Conservation (phyloP, 2,888 invertebrate genomes). For the Cantharis rufa region DNA sequence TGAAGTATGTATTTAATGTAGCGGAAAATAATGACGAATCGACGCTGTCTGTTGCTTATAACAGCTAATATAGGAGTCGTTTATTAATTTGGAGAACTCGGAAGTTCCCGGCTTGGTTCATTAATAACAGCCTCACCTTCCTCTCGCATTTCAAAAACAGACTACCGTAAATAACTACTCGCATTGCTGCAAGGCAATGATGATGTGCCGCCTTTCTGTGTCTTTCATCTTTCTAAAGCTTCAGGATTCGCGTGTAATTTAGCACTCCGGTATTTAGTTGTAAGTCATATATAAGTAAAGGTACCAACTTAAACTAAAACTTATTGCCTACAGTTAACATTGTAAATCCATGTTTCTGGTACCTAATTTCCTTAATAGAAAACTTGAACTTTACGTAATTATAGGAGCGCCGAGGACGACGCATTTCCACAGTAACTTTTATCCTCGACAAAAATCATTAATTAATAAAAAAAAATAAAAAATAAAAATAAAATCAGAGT, state of each 20-base stretch:
- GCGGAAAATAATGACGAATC: conserved; percentile 61
- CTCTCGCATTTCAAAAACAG: conserved; percentile 53
- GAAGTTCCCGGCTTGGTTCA: conserved; percentile 52
- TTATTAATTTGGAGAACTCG: conserved; percentile 57
- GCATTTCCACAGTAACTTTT: background rate
- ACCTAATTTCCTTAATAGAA: background rate
- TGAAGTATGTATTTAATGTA: conserved; percentile 59
- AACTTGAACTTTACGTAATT: background rate
- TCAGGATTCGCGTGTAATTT: conserved; percentile 18
- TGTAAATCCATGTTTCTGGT: background rate
- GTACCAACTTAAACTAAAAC: background rate
- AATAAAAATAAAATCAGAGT: no score
- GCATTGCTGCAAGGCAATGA: conserved; percentile 41
- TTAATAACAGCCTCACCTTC: conserved; percentile 57
- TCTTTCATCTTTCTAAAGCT: conserved; percentile 23
- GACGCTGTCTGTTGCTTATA: conserved; percentile 58
- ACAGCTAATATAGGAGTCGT: conserved; percentile 57
- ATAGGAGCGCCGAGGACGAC: background rate
- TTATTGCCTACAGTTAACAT: conserved; percentile 1
- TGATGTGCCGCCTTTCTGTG: conserved; percentile 44
- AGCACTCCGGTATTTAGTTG: conserved; percentile 14
- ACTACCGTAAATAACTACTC: conserved; percentile 52
- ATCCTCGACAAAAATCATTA: background rate
- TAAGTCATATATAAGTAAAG: conserved; percentile 7
- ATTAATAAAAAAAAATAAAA: background rate